A percentile compares a stretch with the other conserved stretches of the same genome.
phyloP scores from a whole-genome alignment of 1,140 invertebrate species.

The Macrobrachium rosenbergii region DNA sequence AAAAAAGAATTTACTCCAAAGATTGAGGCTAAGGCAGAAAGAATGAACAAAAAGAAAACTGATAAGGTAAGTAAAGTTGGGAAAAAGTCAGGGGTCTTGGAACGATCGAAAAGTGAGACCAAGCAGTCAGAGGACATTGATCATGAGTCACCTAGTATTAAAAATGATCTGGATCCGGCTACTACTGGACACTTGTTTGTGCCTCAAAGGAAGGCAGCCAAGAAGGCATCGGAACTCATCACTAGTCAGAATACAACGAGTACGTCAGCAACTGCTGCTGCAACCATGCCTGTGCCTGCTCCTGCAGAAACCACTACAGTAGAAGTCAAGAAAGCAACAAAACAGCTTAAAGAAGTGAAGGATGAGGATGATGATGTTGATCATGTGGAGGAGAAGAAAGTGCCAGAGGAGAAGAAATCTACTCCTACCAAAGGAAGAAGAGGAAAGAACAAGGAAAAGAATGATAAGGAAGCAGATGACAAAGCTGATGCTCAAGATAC shows the following conservation, averaged over 20 bases:
- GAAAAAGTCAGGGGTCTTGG: slow-evolving; percentile 26
- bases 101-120: slow-evolving; percentile 31
- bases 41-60: slow-evolving; percentile 54
- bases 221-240: slow-evolving; percentile 81
- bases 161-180: slow-evolving; percentile 14
- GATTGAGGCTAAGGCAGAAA: slow-evolving; percentile 69
- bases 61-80: slow-evolving; percentile 30
- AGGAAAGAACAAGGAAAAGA: slow-evolving; percentile 75
- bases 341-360: slow-evolving; percentile 10
- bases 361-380: slow-evolving; percentile 11
- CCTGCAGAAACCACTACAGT: slow-evolving; percentile 19
- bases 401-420: slow-evolving; percentile 66
- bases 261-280: slow-evolving; percentile 2
- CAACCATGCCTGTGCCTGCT: slow-evolving; percentile 20
- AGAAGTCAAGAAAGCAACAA: slow-evolving; percentile 47
- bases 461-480: slow-evolving; percentile 68
- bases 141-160: slow-evolving; percentile 3
- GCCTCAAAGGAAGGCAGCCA: slow-evolving; percentile 90
- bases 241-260: slow-evolving; percentile 65
- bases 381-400: too few relatives aligned
- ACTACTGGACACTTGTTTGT: slow-evolving; percentile 73
- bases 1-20: slow-evolving; percentile 78
- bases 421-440: slow-evolving; percentile 73
- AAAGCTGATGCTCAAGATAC: slow-evolving; percentile 67
- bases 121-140: slow-evolving; percentile 44